phyloP scores from a whole-genome alignment of 2,797 vertebrate species.

The Gadopsis bispinosus region DNA sequence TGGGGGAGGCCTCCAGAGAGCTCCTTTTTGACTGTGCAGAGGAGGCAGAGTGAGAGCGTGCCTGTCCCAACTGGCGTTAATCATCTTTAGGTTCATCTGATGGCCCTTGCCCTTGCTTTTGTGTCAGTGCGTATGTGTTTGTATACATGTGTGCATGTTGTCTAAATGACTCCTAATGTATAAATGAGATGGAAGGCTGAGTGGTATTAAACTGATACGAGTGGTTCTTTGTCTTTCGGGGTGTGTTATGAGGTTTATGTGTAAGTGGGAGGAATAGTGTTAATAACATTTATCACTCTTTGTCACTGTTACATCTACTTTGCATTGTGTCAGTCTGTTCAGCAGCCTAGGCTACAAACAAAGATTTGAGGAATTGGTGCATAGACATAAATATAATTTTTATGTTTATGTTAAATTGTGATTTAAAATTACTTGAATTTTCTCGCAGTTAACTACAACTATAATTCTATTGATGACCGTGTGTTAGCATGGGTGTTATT shows the following conservation, averaged over 20 bases:
- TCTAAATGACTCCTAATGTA: constrained; percentile 93
- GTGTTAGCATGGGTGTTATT: constrained; percentile 24
- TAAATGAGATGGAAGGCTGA: constrained; percentile 88
- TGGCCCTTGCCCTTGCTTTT: constrained; percentile 87
- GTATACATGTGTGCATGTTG: constrained; percentile 79
- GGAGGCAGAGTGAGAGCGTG: constrained; percentile 88
- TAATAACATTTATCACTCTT: constrained; percentile 74
- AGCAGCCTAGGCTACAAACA: constrained; percentile 12
- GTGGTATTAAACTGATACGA: constrained; percentile 90
- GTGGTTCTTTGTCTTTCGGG: constrained; percentile 78
- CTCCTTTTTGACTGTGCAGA: constrained; percentile 92
- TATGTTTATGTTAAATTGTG: constrained; percentile 11
- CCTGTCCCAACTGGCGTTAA: constrained; percentile 93
- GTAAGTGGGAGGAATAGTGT: constrained; percentile 78
- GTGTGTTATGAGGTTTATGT: constrained; percentile 76
- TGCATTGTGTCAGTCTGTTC: constrained; percentile 18
- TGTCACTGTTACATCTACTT: constrained; percentile 51
- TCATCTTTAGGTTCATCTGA: constrained; percentile 93
- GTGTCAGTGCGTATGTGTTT: constrained; percentile 42
- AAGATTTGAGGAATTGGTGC: constrained; percentile 21
- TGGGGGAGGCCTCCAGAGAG: constrained; percentile 90
- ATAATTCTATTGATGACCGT: constrained; percentile 12
- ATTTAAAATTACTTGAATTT: constrained; percentile 22
- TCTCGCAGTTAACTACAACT: constrained; percentile 5
- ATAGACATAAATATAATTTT: constrained; percentile 35